phyloP scores from a whole-genome alignment of 2,113 vertebrate genomes.

The Hyla sarda region DNA sequence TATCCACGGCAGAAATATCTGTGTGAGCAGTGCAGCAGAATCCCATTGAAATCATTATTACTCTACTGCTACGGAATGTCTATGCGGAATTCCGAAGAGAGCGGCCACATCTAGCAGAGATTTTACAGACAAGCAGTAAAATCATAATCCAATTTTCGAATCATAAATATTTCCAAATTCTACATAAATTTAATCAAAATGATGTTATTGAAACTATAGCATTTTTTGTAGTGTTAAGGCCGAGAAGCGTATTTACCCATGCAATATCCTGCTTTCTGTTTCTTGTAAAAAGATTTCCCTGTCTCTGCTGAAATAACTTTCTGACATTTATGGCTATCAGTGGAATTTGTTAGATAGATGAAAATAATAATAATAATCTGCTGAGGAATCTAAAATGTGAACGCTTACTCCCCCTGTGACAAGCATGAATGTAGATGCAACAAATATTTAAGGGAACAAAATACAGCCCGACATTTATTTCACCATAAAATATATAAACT shows the following conservation, averaged over 20 bases:
- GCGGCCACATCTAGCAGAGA: no score
- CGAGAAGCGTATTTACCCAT: not conserved
- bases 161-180: no score
- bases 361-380: constrained; percentile 28
- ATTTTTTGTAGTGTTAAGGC: not conserved
- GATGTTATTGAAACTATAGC: not conserved
- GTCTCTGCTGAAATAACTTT: constrained; percentile 13
- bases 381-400: constrained; percentile 24
- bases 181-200: no score
- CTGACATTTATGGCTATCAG: constrained; percentile 11
- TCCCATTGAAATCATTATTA: no score
- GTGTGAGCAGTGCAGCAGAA: no score
- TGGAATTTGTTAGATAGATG: constrained; percentile 15
- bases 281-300: not conserved
- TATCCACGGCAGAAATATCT: no score
- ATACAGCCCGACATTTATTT: not conserved
- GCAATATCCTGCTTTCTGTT: constrained; percentile 5
- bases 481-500: not conserved
- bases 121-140: no score
- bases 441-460: not conserved
- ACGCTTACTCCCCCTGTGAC: not conserved
- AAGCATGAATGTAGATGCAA: not conserved
- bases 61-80: no score
- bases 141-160: not conserved
- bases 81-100: no score